These are phyloP conservation scores for Caenorhabditis brenneri DNA, from an alignment of 1,140 invertebrate genomes.

Conservation along the genomic window DNA sequence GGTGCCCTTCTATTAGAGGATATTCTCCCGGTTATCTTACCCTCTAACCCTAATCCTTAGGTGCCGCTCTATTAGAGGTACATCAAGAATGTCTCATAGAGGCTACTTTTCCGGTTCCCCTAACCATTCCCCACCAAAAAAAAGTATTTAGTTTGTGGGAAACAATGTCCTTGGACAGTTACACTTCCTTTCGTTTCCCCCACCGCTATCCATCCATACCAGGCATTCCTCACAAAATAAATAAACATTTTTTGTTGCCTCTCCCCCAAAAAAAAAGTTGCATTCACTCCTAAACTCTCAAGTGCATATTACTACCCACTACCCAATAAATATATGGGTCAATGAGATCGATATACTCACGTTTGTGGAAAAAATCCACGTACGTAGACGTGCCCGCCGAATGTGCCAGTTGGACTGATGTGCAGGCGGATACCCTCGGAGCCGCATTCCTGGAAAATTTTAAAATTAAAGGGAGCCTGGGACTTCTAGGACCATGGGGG, in stretches of 20 bases:
- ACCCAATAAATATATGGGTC: constrained; percentile 8
- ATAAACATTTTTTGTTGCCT: neutral
- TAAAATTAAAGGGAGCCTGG: neutral
- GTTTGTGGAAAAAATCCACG: constrained; percentile 54
- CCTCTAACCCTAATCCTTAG: too few relatives aligned
- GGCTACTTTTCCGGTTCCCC: too few relatives aligned
- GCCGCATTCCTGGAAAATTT: constrained; percentile 47
- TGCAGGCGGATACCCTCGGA: constrained; percentile 49
- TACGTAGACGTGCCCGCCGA: constrained; percentile 57
- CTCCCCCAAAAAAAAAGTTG: neutral
- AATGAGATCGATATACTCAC: neutral
- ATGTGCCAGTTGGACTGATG: constrained; percentile 46
- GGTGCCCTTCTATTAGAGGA: too few relatives aligned
- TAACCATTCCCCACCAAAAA: too few relatives aligned
- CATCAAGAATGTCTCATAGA: too few relatives aligned
- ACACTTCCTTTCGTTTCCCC: neutral
- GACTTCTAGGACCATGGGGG: too few relatives aligned
- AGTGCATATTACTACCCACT: neutral
- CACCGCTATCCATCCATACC: neutral
- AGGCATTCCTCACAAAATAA: neutral
- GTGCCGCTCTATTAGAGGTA: too few relatives aligned
- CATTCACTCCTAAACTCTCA: too few relatives aligned
- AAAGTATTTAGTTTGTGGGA: neutral
- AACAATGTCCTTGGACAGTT: neutral
- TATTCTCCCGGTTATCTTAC: too few relatives aligned